Evolutionary conservation across 2,113 vertebrate species (phyloP).

Genomic region (Pteropus alecto): DNA sequence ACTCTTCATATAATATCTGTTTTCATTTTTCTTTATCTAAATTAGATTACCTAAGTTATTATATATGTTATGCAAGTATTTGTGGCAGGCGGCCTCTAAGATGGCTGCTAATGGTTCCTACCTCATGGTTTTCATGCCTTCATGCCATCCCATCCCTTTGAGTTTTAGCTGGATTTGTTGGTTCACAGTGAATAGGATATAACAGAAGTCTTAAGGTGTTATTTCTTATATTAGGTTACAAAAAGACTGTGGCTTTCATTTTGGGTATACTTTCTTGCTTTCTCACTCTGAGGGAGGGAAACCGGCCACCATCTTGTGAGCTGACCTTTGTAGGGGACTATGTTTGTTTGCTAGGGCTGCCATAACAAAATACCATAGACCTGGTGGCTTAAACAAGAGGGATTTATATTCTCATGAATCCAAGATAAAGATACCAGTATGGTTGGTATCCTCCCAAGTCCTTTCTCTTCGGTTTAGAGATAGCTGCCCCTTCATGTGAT

Average conservation of each 20-base stretch:
- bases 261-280: background rate
- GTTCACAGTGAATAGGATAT: background rate
- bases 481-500: background rate
- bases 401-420: background rate
- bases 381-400: background rate
- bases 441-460: too few species aligned
- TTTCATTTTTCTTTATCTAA: background rate
- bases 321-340: too few species aligned
- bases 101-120: background rate
- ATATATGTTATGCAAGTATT: background rate
- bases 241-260: background rate
- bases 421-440: background rate
- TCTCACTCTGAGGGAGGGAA: background rate
- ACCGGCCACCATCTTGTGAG: background rate
- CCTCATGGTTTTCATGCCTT: background rate
- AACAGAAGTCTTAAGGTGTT: background rate
- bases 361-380: background rate
- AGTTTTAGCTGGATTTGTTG: background rate
- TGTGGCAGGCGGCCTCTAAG: background rate
- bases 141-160: background rate
- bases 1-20: background rate
- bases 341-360: background rate
- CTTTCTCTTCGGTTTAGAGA: background rate
- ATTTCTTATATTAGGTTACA: background rate
- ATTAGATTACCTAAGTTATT: background rate